A percentile compares a stretch with the other conserved stretches of the same genome.
phyloP scores from a whole-genome alignment of 2,797 vertebrate species.

The Oreochromis mossambicus region DNA sequence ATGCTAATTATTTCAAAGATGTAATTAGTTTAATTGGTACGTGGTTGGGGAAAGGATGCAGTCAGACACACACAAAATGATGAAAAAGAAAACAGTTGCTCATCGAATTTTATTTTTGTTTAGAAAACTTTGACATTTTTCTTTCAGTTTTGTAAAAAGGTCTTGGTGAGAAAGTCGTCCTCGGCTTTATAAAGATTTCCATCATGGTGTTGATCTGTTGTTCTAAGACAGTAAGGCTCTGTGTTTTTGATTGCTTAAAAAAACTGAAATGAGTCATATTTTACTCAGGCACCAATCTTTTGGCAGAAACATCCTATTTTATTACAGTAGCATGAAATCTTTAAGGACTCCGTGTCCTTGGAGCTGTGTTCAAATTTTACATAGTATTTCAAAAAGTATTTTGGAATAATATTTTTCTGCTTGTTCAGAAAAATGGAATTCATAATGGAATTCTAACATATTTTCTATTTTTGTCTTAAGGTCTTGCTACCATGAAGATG shows the following conservation, averaged over 20 bases:
- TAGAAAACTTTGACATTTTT: neutral
- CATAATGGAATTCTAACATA: neutral
- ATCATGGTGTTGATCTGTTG: neutral
- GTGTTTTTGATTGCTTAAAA: neutral
- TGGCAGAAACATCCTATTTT: neutral
- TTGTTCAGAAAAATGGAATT: neutral
- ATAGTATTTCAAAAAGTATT: neutral
- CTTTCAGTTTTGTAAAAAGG: neutral
- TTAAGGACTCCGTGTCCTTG: neutral
- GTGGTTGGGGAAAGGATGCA: neutral
- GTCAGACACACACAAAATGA: neutral
- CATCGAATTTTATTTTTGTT: neutral
- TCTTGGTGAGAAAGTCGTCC: neutral
- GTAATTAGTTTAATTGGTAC: neutral
- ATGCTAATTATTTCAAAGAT: neutral
- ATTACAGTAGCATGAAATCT: neutral
- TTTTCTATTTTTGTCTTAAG: constrained; percentile 30
- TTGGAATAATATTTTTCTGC: neutral
- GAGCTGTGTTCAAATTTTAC: neutral
- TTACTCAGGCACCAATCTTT: neutral
- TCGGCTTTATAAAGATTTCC: neutral
- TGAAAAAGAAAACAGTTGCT: neutral
- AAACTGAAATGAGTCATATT: neutral
- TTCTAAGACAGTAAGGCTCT: neutral
- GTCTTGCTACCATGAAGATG: constrained; percentile 24